Base-by-base conservation (phyloP, 2,113 vertebrate species). In the Tyto alba region DNA sequence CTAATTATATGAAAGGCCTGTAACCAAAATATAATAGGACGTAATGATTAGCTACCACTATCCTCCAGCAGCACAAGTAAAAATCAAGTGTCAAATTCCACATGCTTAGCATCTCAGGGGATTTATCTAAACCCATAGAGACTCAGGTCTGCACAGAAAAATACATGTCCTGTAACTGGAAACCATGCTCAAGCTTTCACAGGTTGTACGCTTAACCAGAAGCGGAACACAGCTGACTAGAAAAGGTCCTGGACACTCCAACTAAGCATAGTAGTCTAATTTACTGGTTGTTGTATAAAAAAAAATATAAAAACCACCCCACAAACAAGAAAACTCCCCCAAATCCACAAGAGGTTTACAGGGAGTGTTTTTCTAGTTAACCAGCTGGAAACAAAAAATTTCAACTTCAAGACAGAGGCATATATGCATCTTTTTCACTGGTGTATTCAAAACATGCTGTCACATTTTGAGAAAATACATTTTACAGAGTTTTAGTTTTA, bases 41-140 rank as follows among this genome's bases (percentile, higher is more conserved):
- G 60, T 68, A 93, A 90, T 48, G 36, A 93, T 86, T 78, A 93
- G 68, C 48, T 75, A 27, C 86, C 66, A 76, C 45, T 60, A 18
- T 62, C 57, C 79, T 90, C 82, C 75, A 81, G 67, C 26, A 88
- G 72, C 50, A 78, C 52, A 85, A 83, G 71, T 36, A 16, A 92
- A 96, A 94, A 85, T 36, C 20, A 25, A 90, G 82, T 71, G 76
- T 93, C 85, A 84, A 75, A 75, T 90, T 90, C 85, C 84, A 93
- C 68, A 62, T 10, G 68, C 50, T 40, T 69, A 34, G 14, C 79
- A 38, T 81, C 79, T 72, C 76, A 60, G 27, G 69, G 90, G 88
- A 89, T 87, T 79, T 38, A 64, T 29, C 60, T 64, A 78, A 92
- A 90, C 71, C 78, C 89, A 89, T 22, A 94, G 75, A 85, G 69